These are phyloP conservation scores for Sthenelais limicola DNA, from an alignment of 2,888 invertebrate genomes.

Conservation along the genomic window DNA sequence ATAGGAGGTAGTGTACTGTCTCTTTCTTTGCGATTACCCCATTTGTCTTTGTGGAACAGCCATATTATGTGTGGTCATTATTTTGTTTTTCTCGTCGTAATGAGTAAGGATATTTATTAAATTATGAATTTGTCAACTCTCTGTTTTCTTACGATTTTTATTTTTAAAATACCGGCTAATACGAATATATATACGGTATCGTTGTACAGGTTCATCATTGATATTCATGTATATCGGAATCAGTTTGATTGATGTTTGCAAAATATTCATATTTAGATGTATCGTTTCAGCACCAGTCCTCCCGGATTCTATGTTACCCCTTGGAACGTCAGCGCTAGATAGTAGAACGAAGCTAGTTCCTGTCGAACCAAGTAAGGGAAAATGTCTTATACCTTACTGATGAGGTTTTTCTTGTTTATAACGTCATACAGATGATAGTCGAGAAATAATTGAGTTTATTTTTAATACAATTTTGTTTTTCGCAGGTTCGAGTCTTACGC, in stretches of 20 bases:
- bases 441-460: background rate
- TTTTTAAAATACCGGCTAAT: background rate
- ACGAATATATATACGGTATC: background rate
- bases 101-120: too few relatives aligned
- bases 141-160: too few relatives aligned
- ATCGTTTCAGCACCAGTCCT: conserved; percentile 81
- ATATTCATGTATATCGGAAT: background rate
- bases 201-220: background rate
- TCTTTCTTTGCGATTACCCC: too few relatives aligned
- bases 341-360: conserved; percentile 88
- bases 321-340: conserved; percentile 94
- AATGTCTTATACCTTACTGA: background rate
- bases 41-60: too few relatives aligned
- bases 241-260: too few relatives aligned
- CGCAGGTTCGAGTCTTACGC: conserved; percentile 80
- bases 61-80: too few relatives aligned
- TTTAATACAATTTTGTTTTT: conserved; percentile 25
- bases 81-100: too few relatives aligned
- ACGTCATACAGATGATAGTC: background rate
- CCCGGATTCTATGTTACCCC: conserved; percentile 95
- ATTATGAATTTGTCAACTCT: too few relatives aligned
- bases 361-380: conserved; percentile 79
- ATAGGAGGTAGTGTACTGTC: conserved; percentile 85
- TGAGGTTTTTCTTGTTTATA: background rate
- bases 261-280: background rate